Conservation (phyloP, 2,888 invertebrate species). For the Drosophila formosana region DNA sequence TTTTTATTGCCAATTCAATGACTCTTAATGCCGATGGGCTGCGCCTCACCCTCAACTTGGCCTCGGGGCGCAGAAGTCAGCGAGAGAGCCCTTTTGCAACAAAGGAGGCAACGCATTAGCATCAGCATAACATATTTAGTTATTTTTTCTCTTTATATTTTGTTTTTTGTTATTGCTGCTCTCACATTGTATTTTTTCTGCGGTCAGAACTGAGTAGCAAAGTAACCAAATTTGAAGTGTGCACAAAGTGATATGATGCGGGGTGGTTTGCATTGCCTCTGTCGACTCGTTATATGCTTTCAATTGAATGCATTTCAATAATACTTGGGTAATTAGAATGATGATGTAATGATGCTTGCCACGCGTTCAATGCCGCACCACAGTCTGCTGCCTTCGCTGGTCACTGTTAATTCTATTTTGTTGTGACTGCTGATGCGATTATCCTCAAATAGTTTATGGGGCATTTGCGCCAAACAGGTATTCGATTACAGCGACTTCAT, state of each 20-base stretch:
- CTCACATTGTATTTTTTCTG: conserved; percentile 21
- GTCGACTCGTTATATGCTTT: conserved; percentile 70
- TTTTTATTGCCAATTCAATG: conserved; percentile 82
- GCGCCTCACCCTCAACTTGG: conserved; percentile 19
- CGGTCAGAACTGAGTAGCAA: conserved; percentile 53
- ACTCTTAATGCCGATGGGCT: conserved; percentile 58
- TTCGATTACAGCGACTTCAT: conserved; percentile 56
- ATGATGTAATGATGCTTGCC: conserved; percentile 73
- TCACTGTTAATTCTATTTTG: conserved; percentile 42
- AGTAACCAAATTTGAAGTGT: conserved; percentile 59
- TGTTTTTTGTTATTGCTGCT: conserved; percentile 25
- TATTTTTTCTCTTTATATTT: not conserved
- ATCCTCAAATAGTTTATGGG: conserved; percentile 53
- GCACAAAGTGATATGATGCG: conserved; percentile 57
- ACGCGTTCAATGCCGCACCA: conserved; percentile 45
- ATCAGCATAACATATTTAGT: conserved; percentile 4
- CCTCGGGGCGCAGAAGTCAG: conserved; percentile 65
- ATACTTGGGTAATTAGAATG: conserved; percentile 83
- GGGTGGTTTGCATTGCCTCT: conserved; percentile 24
- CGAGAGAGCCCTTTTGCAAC: conserved; percentile 29
- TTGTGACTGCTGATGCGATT: conserved; percentile 65
- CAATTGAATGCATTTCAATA: conserved; percentile 81
- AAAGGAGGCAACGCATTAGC: conserved; percentile 22
- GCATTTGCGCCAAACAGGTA: conserved; percentile 58
- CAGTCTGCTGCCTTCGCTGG: conserved; percentile 2